Conservation (phyloP, 1,140 invertebrate species). For the Neodiprion pinetum region DNA sequence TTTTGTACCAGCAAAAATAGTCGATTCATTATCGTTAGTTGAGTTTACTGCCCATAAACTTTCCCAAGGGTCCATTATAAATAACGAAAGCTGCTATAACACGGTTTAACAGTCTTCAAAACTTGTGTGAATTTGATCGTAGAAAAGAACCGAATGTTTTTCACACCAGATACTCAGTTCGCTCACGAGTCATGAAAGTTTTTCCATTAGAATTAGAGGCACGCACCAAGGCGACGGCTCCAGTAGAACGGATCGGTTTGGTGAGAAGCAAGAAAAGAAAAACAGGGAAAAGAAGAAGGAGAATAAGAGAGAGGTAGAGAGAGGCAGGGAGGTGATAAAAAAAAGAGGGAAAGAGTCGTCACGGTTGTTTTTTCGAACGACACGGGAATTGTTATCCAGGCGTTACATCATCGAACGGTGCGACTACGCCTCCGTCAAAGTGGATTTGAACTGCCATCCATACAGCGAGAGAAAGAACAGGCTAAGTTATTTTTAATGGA, state of each 20-base stretch:
- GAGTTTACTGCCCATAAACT: too few species aligned
- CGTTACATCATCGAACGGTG: neutral
- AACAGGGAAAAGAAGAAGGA: neutral
- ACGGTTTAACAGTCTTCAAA: too few species aligned
- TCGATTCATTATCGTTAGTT: too few species aligned
- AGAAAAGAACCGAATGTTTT: too few species aligned
- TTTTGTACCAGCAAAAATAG: too few species aligned
- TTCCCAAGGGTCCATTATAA: too few species aligned
- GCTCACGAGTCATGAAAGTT: neutral
- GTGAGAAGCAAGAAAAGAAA: neutral
- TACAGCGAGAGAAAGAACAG: conserved; percentile 4
- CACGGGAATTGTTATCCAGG: neutral
- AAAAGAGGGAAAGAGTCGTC: neutral
- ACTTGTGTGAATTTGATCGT: too few species aligned
- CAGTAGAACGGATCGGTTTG: too few species aligned
- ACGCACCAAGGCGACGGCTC: neutral
- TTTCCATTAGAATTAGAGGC: neutral
- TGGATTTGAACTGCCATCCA: neutral
- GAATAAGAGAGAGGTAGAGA: neutral
- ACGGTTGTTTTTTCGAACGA: neutral
- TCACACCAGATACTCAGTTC: too few species aligned
- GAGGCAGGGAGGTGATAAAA: neutral
- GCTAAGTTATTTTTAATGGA: conserved; percentile 3
- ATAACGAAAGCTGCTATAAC: too few species aligned
- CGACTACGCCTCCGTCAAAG: neutral